phyloP scores from a whole-genome alignment of 2,113 vertebrate species.

The Grallaria varia region DNA sequence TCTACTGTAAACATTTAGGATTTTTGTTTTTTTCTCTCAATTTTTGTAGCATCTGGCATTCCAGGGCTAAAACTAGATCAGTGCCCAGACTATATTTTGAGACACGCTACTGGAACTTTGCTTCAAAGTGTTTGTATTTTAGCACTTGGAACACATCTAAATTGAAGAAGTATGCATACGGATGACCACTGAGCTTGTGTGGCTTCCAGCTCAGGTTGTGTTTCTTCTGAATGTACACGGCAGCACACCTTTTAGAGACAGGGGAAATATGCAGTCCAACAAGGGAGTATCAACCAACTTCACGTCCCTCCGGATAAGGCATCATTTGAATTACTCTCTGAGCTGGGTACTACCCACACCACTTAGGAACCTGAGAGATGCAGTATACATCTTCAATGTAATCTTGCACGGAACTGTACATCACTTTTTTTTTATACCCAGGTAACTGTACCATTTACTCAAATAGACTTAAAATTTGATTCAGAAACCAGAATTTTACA shows the following conservation, averaged over 20 bases:
- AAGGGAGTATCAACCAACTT: not conserved
- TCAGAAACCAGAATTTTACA: not conserved
- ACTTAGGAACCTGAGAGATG: not conserved
- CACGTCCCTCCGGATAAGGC: not conserved
- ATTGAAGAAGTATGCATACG: not conserved
- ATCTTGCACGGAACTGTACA: not conserved
- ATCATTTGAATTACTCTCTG: not conserved
- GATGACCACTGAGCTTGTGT: not conserved
- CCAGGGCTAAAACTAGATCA: not conserved
- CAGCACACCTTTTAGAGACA: not conserved
- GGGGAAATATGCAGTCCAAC: not conserved
- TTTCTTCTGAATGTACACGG: not conserved
- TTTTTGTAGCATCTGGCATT: not conserved
- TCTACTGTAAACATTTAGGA: not conserved
- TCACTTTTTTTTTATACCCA: not conserved
- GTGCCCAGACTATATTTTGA: not conserved
- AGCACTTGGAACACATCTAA: not conserved
- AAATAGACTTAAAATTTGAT: not conserved
- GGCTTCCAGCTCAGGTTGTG: not conserved
- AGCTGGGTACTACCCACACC: not conserved
- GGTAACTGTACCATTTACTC: not conserved
- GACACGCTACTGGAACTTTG: not conserved
- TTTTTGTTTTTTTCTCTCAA: not conserved
- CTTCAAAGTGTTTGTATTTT: not conserved
- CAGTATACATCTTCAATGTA: not conserved